These are phyloP conservation scores for Cataglyphis rosenhaueri DNA, from an alignment of 2,888 invertebrate species.

Conservation along the genomic window DNA sequence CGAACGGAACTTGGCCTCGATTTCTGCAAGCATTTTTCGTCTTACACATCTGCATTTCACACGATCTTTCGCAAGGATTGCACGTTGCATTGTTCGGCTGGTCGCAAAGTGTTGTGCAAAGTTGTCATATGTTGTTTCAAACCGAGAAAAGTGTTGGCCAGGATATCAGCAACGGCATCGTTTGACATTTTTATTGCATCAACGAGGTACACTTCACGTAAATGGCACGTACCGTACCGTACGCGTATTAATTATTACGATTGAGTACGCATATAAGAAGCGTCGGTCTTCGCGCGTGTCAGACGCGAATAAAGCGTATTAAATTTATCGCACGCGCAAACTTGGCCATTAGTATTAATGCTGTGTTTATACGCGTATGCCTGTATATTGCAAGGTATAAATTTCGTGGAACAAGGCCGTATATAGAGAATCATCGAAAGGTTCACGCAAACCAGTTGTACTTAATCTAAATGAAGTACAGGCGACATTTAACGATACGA, in stretches of 20 bases:
- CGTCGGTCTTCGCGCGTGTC: not conserved
- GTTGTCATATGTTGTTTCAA: slow-evolving; percentile 29
- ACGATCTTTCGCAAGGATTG: slow-evolving; percentile 44
- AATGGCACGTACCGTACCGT: not conserved
- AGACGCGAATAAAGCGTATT: not conserved
- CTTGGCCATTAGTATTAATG: slow-evolving; percentile 19
- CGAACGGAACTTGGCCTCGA: slow-evolving; percentile 9
- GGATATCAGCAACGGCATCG: not conserved
- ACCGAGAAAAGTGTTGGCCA: not conserved
- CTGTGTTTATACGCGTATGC: slow-evolving; percentile 5
- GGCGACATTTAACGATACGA: slow-evolving; percentile 55
- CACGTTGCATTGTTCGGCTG: slow-evolving; percentile 39
- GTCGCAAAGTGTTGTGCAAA: slow-evolving; percentile 38
- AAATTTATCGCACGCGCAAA: slow-evolving; percentile 28
- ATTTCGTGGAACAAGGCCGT: slow-evolving; percentile 29
- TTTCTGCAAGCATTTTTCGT: slow-evolving; percentile 34
- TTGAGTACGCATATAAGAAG: not conserved
- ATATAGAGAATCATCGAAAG: slow-evolving; percentile 2
- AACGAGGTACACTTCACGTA: not conserved
- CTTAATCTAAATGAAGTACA: slow-evolving; percentile 59
- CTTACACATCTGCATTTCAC: slow-evolving; percentile 11
- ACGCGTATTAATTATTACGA: slow-evolving; percentile 34
- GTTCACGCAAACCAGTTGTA: slow-evolving; percentile 16
- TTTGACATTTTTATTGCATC: slow-evolving; percentile 36
- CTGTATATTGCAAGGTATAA: slow-evolving; percentile 48